phyloP scores from a whole-genome alignment of 2,113 vertebrate species.

The Pelmatolapia mariae region DNA sequence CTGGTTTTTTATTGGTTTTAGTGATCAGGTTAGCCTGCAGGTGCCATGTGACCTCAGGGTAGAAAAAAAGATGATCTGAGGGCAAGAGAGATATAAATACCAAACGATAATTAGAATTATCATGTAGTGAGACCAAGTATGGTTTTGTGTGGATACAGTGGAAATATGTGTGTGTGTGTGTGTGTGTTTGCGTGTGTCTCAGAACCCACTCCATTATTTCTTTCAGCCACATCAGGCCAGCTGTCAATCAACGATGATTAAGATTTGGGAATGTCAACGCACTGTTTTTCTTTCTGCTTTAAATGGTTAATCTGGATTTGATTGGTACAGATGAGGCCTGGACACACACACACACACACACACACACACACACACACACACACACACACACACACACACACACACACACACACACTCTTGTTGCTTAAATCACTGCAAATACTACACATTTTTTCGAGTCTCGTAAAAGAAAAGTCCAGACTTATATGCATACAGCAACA shows the following conservation, averaged over 20 bases:
- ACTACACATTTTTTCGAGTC: not conserved
- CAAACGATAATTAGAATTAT: conserved; percentile 3
- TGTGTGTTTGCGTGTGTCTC: not conserved
- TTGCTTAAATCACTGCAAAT: not conserved
- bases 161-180: not conserved
- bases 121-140: not conserved
- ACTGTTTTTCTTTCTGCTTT: not conserved
- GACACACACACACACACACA: not conserved
- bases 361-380: not conserved
- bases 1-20: not conserved
- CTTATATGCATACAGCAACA: not conserved
- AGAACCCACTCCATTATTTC: conserved; percentile 13
- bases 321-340: conserved; percentile 16
- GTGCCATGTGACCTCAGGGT: not conserved
- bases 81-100: conserved; percentile 17
- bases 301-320: conserved; percentile 24
- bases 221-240: conserved; percentile 1
- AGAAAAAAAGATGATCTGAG: not conserved
- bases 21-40: not conserved
- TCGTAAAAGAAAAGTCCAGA: not conserved
- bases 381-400: not conserved
- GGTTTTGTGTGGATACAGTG: not conserved
- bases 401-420: not conserved
- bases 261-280: not conserved
- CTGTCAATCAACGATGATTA: conserved; percentile 15